Percentiles rank a stretch among this genome's conserved stretches.
phyloP scores from a whole-genome alignment of 2,797 vertebrate species.

The Siniperca undulata region DNA sequence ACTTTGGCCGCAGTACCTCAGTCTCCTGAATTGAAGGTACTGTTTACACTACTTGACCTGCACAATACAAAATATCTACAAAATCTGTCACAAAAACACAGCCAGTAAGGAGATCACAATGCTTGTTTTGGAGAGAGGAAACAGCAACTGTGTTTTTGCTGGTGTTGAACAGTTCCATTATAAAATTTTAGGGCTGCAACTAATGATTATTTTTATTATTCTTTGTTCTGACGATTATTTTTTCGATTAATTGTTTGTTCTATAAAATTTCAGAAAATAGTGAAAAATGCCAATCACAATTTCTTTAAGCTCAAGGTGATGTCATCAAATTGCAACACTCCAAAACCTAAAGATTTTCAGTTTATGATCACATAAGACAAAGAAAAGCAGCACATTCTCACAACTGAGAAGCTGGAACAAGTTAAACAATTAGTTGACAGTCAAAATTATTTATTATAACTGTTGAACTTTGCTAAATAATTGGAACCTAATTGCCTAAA shows the following conservation, averaged over 20 bases:
- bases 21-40: not conserved
- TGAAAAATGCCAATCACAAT: not conserved
- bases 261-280: not conserved
- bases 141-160: not conserved
- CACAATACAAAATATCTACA: not conserved
- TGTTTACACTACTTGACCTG: not conserved
- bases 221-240: not conserved
- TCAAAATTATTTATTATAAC: not conserved
- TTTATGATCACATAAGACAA: not conserved
- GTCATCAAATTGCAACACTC: not conserved
- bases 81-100: not conserved
- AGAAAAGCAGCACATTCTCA: not conserved
- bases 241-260: not conserved
- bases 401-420: not conserved
- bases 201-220: not conserved
- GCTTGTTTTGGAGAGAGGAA: not conserved
- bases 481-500: not conserved
- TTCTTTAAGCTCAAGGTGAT: not conserved
- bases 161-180: not conserved
- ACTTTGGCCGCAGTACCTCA: not conserved
- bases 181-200: not conserved
- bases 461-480: too few species aligned
- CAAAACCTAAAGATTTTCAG: conserved; percentile 1
- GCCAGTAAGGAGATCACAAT: not conserved
- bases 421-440: not conserved